These are phyloP conservation scores for Peromyscus maniculatus DNA, from an alignment of 2,113 vertebrate genomes.

Conservation along the genomic window DNA sequence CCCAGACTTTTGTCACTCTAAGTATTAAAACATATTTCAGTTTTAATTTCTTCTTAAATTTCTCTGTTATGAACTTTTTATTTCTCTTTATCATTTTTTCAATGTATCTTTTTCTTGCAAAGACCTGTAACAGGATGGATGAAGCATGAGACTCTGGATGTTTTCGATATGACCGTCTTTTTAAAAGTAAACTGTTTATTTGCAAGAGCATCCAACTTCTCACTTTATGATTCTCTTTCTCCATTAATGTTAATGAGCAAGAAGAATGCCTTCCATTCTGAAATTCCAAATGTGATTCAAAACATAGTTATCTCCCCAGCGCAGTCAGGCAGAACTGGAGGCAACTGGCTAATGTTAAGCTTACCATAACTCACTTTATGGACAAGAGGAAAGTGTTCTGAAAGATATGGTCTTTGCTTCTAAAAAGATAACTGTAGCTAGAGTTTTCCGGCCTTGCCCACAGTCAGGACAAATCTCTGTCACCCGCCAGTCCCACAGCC, in stretches of 20 bases:
- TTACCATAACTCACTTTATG: slow-evolving; percentile 11
- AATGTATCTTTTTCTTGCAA: background rate
- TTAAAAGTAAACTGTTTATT: background rate
- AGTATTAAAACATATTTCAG: background rate
- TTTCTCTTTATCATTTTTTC: background rate
- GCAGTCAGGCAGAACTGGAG: background rate
- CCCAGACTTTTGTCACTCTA: too few relatives aligned
- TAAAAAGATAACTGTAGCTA: too few relatives aligned
- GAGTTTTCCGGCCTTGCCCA: too few relatives aligned
- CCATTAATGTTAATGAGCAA: slow-evolving; percentile 37
- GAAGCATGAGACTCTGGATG: background rate
- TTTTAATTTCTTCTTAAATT: background rate
- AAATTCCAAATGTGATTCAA: slow-evolving; percentile 3
- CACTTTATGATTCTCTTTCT: background rate
- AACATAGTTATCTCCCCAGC: background rate
- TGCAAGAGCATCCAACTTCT: background rate
- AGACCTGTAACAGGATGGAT: background rate
- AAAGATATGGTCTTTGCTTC: slow-evolving; percentile 17
- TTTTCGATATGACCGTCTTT: background rate
- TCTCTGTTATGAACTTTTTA: background rate
- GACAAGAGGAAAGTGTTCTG: background rate
- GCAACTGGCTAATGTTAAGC: background rate
- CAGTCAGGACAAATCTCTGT: too few relatives aligned
- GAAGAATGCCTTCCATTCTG: slow-evolving; percentile 47
- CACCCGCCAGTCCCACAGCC: too few relatives aligned